Conservation (phyloP, 2,113 vertebrate genomes). For the Aegithalos caudatus region DNA sequence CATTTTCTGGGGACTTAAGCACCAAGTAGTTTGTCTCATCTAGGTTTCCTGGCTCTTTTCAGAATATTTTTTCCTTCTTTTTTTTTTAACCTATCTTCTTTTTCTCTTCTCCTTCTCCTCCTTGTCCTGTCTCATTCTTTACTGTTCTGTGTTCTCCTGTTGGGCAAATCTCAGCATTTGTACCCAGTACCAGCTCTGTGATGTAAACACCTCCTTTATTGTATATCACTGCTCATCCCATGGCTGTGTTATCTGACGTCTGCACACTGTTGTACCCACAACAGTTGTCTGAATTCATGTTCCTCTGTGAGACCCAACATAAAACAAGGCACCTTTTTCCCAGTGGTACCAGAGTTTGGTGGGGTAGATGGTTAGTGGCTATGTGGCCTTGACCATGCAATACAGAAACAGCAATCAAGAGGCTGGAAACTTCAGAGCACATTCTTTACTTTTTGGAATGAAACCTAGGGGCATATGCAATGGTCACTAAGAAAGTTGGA, state of each 20-base stretch:
- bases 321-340: background rate
- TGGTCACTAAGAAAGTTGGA: background rate
- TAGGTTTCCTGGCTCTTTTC: background rate
- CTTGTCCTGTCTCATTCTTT: background rate
- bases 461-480: background rate
- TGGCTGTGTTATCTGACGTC: background rate
- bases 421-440: background rate
- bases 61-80: background rate
- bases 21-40: background rate
- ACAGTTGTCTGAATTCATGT: background rate
- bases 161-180: background rate
- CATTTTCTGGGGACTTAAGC: background rate
- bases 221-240: rapidly evolving
- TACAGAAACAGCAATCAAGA: background rate
- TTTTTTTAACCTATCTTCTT: background rate
- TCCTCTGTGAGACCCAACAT: background rate
- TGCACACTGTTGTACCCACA: background rate
- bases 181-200: background rate
- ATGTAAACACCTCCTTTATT: background rate
- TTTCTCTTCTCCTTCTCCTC: background rate
- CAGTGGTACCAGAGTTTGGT: background rate
- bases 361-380: background rate
- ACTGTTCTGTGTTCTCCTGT: background rate
- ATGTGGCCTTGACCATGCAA: background rate
- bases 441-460: background rate